Conservation (phyloP, 2,888 invertebrate species). For the Gibbula magus region DNA sequence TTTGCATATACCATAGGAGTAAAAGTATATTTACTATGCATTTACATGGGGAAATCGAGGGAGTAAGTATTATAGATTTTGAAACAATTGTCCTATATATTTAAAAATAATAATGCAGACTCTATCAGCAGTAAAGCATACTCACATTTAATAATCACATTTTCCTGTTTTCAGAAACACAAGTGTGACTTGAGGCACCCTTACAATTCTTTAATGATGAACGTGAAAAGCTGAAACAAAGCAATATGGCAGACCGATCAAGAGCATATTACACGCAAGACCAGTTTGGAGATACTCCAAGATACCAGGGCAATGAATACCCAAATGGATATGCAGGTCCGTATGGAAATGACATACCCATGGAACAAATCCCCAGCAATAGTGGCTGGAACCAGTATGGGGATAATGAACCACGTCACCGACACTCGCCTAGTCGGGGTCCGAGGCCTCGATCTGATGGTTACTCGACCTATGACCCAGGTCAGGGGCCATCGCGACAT, state of each 20-base stretch:
- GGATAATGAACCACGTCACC: background rate
- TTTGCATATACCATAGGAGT: too few species aligned
- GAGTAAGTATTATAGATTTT: too few species aligned
- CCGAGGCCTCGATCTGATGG: background rate
- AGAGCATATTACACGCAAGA: background rate
- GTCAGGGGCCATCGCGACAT: background rate
- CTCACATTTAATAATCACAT: too few species aligned
- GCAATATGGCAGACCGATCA: background rate
- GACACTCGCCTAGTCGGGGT: background rate
- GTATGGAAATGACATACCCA: background rate
- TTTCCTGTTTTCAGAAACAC: too few species aligned
- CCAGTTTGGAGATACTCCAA: background rate
- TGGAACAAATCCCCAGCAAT: background rate
- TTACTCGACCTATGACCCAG: background rate
- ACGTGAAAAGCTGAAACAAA: too few species aligned
- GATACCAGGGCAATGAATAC: background rate
- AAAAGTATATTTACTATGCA: too few species aligned
- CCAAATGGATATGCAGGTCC: background rate
- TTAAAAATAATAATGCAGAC: too few species aligned
- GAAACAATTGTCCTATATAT: too few species aligned
- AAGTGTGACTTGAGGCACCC: too few species aligned
- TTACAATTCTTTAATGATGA: too few species aligned
- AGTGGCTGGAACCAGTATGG: conserved; percentile 1
- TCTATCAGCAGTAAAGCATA: too few species aligned
- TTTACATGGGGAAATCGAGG: too few species aligned